These are phyloP conservation scores for Ictalurus furcatus DNA, from an alignment of 2,113 vertebrate species.

Conservation along the genomic window DNA sequence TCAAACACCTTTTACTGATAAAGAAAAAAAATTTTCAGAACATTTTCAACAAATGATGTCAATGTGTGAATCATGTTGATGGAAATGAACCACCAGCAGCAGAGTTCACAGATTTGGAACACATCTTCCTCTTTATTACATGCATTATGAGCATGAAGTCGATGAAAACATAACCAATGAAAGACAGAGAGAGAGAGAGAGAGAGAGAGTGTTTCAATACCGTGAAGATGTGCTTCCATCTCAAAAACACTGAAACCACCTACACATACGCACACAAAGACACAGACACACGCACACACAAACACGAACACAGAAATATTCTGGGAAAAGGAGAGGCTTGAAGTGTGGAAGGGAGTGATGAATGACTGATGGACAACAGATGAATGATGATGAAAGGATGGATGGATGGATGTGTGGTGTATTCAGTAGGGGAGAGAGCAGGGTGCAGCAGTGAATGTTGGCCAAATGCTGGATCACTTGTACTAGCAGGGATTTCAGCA, in stretches of 20 bases:
- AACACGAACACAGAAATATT: neutral
- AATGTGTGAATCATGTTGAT: neutral
- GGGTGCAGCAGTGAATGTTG: neutral
- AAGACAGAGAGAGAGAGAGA: neutral
- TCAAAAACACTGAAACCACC: neutral
- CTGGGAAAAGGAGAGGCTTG: neutral
- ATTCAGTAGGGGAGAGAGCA: neutral
- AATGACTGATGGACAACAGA: slow-evolving; percentile 1
- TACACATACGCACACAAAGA: neutral
- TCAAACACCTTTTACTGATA: neutral
- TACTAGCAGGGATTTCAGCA: neutral
- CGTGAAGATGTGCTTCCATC: neutral
- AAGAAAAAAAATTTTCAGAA: too few species aligned
- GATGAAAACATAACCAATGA: neutral
- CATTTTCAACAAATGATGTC: neutral
- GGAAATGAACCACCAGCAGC: neutral
- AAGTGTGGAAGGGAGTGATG: neutral
- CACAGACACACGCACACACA: neutral
- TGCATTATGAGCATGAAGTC: neutral
- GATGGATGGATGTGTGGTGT: neutral
- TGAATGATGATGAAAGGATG: neutral
- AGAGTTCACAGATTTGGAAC: slow-evolving; percentile 1
- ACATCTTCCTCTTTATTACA: neutral
- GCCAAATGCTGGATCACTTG: neutral
- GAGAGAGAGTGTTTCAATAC: too few species aligned